Evolutionary conservation across 2,888 invertebrate genomes (phyloP), one percentile per base, ranked within the genome.

Genomic region (Ceriagrion tenellum): DNA sequence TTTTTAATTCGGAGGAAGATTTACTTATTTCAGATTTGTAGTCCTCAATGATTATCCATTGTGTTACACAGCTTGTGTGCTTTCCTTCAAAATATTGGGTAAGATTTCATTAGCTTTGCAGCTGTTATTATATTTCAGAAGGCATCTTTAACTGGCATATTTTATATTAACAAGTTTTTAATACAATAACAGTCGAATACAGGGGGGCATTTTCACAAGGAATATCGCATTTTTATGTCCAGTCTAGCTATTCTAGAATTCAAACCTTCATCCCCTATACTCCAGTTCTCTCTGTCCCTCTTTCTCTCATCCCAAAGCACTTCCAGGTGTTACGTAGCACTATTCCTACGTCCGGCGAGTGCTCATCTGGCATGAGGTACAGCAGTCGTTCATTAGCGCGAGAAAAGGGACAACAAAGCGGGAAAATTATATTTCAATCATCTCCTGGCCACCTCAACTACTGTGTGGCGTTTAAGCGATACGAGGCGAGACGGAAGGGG

Each of bases 401-500:
- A 20, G 69, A n/a, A 6, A 18, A 13, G 88, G 40, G 88, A 16
- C 88, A 40, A 88, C 47, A 88, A 88, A 88, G 88, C 47, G 88
- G 88, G 88, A 20, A 88, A 88, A 88, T 88, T 88, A 88, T 88
- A 88, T 88, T 88, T 88, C 88, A 88, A 88, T 88, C 88, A 88
- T 18, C 47, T 23, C 69, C n/a, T n/a, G 26, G 23, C 47, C 88
- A 20, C 88, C 23, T 23, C 47, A 18, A n/a, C 47, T 26, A 4
- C 40, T 10, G 20, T 26, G 40, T 26, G 40, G 47, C 20, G 69
- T n/a, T 69, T 69, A 69, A 69, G 69, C n/a, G n/a, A 69, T 69
- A 26, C 47, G 47, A 47, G 47, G 47, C 47, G 47, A 8, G 47
- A 8, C 2, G 47, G 47, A 8, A 47, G 47, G 47, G 47, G 47